Evolutionary conservation across 2,113 vertebrate species (phyloP).

Genomic region (Corapipo altera): DNA sequence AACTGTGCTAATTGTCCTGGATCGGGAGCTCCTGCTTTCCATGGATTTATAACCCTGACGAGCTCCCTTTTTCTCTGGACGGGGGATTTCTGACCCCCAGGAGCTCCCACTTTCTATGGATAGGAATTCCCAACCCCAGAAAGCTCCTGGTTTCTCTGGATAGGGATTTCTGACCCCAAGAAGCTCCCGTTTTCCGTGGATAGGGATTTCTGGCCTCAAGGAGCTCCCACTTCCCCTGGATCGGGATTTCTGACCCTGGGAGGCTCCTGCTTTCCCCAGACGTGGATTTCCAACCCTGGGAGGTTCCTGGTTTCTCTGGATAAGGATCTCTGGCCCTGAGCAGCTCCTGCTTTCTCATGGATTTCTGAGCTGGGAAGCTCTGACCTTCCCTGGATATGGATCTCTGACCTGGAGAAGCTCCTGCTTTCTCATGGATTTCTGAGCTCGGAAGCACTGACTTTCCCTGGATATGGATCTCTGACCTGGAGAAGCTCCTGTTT

Average conservation of each 20-base stretch:
- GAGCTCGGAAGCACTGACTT: fast-evolving
- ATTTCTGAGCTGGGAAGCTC: not conserved
- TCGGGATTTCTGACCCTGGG: fast-evolving
- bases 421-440: not conserved
- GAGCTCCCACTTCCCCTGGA: fast-evolving
- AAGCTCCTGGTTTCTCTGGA: not conserved
- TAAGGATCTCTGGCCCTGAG: not conserved
- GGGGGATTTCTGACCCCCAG: not conserved
- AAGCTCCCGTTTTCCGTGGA: not conserved
- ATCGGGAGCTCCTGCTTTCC: not conserved
- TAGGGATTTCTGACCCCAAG: not conserved
- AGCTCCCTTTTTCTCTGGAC: not conserved
- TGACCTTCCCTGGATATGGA: not conserved
- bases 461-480: not conserved
- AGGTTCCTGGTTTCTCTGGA: fast-evolving
- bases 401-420: not conserved
- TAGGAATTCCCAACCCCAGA: fast-evolving
- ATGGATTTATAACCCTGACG: not conserved
- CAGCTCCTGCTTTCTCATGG: not conserved
- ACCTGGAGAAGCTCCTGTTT: not conserved
- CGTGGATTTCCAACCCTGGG: fast-evolving
- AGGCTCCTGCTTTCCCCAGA: not conserved
- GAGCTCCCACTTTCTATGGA: not conserved
- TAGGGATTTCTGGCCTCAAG: fast-evolving
- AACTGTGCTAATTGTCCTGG: no score